Base-by-base conservation (phyloP, 23 tunicate species). In the Corella eumyota region DNA sequence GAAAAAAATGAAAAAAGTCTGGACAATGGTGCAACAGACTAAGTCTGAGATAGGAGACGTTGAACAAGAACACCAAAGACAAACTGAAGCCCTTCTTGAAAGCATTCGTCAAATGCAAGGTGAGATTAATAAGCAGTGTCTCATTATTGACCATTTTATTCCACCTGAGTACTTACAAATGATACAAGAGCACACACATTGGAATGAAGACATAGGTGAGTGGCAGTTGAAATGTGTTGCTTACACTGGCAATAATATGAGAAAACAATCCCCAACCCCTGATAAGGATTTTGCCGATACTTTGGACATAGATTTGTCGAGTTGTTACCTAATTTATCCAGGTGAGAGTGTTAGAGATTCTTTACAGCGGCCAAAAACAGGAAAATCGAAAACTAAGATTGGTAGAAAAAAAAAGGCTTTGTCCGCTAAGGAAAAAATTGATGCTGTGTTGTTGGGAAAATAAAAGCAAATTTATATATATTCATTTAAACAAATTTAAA, bases 161-260 rank as follows among this genome's bases (percentile, higher is more conserved):
- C 97, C 97, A 24, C 77, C 56, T 4, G 82, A 75, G 26, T 80
- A 53, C 44, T 45, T 59, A 3, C 71, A 70, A 26, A 58, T 90
- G 60, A 74, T 90, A 2, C 47, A 62, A 29, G 79, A 81, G 27
- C 79, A 90, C 64, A 76, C 80, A 33, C 77, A 75, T 45, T 90
- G 97, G 97, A 90, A 90, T 50, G 97, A 90, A n/a, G 84, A 80
- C 6, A 80, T 90, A 11, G 97, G 97, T 0, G 97, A 90, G 54
- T 90, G 97, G 97, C 97, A 90, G 46, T 25, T 90, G 79, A 73
- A 69, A 73, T 73, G 90, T 31, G 90, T 80, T 19, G 97, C 97
- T 25, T 90, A 90, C 78, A 90, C 97, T 27, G 97, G 97, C 11
- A 90, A 90, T 47, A 90, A 90, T 46, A 90, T 90, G 97, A 60